These are phyloP conservation scores for Yoshiicerus persimilis DNA, from an alignment of 1,140 invertebrate genomes.

Conservation along the genomic window DNA sequence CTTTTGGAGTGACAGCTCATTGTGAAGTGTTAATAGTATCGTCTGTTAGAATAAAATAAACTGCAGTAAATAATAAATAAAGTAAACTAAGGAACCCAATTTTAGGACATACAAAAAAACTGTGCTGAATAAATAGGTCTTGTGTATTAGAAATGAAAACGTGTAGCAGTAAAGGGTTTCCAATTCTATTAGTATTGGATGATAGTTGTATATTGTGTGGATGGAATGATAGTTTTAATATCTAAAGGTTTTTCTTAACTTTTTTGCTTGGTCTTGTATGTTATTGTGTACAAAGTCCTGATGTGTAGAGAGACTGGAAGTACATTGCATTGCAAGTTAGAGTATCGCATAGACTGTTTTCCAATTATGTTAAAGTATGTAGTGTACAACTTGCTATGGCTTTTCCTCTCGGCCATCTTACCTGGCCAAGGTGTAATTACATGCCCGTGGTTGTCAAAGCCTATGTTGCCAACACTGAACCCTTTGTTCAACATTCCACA, in stretches of 20 bases:
- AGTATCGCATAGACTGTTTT: neutral
- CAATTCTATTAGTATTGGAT: neutral
- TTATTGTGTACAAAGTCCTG: neutral
- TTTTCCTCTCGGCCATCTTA: conserved; percentile 28
- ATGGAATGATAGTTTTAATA: neutral
- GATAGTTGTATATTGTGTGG: neutral
- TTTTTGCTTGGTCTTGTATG: neutral
- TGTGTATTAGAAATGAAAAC: too few species aligned
- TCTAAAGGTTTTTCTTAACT: neutral
- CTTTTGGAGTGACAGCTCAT: too few species aligned
- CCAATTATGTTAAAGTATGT: neutral
- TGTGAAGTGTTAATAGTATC: too few species aligned
- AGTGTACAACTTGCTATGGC: neutral
- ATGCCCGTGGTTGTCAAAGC: conserved; percentile 26
- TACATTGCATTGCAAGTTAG: neutral
- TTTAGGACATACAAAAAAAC: too few species aligned
- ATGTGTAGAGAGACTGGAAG: neutral
- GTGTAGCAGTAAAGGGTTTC: too few species aligned
- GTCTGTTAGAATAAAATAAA: too few species aligned
- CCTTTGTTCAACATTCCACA: conserved; percentile 53
- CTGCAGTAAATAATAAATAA: too few species aligned
- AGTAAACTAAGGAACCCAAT: too few species aligned
- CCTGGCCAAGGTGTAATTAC: conserved; percentile 25
- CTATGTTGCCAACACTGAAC: conserved; percentile 25
- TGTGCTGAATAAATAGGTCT: too few species aligned